These are phyloP conservation scores for Tachuris rubrigastra DNA, from an alignment of 2,113 vertebrate species.

Conservation along the genomic window DNA sequence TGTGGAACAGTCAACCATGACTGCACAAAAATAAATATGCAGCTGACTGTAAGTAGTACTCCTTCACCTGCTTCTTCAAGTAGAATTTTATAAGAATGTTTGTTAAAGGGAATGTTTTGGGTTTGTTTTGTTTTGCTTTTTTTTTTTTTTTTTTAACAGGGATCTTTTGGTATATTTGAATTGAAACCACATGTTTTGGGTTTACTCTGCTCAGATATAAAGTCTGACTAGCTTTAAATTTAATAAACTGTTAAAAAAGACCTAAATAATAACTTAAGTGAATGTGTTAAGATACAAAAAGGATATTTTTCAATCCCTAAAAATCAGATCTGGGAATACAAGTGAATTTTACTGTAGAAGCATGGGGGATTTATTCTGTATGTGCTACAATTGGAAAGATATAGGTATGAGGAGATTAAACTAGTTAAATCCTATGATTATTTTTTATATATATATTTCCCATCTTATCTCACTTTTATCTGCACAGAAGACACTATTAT, in stretches of 20 bases:
- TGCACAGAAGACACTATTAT: neutral
- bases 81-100: constrained; percentile 64
- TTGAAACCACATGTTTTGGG: constrained; percentile 66
- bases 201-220: constrained; percentile 1
- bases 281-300: neutral
- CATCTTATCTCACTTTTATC: neutral
- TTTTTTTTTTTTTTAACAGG: neutral
- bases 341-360: neutral
- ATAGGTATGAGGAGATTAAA: neutral
- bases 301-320: constrained; percentile 12
- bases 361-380: neutral
- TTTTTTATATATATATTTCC: neutral
- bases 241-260: constrained; percentile 39
- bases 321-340: neutral
- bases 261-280: neutral
- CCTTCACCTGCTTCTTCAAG: constrained; percentile 45
- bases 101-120: constrained; percentile 22
- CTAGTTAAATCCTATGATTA: neutral
- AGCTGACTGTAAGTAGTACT: constrained; percentile 35
- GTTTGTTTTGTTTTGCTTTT: too few relatives aligned
- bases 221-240: constrained; percentile 48
- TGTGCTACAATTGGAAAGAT: neutral
- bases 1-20: constrained; percentile 16
- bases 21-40: constrained; percentile 67
- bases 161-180: constrained; percentile 27